Evolutionary conservation across 1,140 invertebrate species (phyloP), one percentile per base, ranked within the genome.

Genomic region (Cheumatopsyche charites): DNA sequence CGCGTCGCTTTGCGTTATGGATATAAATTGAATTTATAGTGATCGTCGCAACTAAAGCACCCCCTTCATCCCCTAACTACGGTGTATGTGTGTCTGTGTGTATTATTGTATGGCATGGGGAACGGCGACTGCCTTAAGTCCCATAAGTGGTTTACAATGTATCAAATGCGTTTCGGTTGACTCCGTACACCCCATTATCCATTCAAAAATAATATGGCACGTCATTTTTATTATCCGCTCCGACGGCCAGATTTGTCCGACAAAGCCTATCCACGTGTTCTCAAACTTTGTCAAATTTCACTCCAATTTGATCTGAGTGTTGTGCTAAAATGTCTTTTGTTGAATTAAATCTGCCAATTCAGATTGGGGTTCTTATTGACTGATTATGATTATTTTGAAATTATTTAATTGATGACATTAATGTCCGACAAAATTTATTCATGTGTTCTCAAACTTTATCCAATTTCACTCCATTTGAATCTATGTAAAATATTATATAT

Each of bases 121-220:
- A 36, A 36, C 47, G 15, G 15, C 15, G 36, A 42, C 63, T 61
- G 63, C 63, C 63, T 66, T 66, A 66, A 66, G 63, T 42, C 42
- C 63, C 42, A 66, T 66, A 66, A 66, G 63, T 66, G 63, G 63
- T 66, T 66, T 66, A 66, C 63, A 66, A 66, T 66, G 63, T 66
- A 66, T 66, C 63, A 29, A 66, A 66, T 66, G 63, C 36, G 63
- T 66, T 66, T 66, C 63, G 63, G 63, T 66, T 66, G 63, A 66
- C 63, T 66, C 41, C 23, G 43, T 66, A 66, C 43, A 66, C 63
- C 63, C 63, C 63, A 66, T 66, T 66, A 66, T 66, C 63, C 63
- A 66, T 66, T 66, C 63, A 66, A 66, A 66, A 66, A 66, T 66
- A 66, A 66, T 66, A 66, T 66, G 42, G 63, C 63, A 66, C 63